phyloP scores from a whole-genome alignment of 2,113 vertebrate genomes.

The Pomatostomus ruficeps region DNA sequence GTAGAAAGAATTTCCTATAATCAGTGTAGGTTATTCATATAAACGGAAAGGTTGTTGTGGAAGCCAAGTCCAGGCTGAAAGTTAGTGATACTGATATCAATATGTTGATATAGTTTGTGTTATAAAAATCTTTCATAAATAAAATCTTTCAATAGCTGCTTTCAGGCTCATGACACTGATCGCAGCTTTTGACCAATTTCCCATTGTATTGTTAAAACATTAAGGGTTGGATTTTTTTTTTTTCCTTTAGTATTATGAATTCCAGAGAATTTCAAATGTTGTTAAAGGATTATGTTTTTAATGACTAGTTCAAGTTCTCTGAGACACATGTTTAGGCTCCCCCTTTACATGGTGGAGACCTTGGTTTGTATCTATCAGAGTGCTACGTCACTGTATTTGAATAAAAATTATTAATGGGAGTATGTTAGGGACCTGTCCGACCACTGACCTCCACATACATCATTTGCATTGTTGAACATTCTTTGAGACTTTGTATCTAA shows the following conservation, averaged over 20 bases:
- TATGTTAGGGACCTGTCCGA: neutral
- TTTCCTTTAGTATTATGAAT: neutral
- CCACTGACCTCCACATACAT: neutral
- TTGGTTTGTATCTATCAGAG: neutral
- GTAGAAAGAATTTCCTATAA: neutral
- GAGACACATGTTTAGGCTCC: neutral
- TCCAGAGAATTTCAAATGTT: neutral
- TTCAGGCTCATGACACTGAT: neutral
- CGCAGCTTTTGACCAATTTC: neutral
- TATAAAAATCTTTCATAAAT: neutral
- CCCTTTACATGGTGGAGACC: neutral
- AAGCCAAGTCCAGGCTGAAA: neutral
- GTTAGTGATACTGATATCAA: neutral
- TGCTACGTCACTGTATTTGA: neutral
- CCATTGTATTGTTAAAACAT: neutral
- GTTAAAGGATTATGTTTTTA: neutral
- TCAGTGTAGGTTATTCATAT: neutral
- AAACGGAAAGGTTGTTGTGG: neutral
- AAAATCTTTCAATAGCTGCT: neutral
- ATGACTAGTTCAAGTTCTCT: neutral
- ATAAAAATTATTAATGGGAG: neutral
- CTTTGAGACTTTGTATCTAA: neutral
- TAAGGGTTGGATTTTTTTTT: neutral
- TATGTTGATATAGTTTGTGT: neutral
- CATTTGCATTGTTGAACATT: neutral